Evolutionary conservation across 2,113 vertebrate species (phyloP).

Genomic region (Tychaedon coryphoeus): DNA sequence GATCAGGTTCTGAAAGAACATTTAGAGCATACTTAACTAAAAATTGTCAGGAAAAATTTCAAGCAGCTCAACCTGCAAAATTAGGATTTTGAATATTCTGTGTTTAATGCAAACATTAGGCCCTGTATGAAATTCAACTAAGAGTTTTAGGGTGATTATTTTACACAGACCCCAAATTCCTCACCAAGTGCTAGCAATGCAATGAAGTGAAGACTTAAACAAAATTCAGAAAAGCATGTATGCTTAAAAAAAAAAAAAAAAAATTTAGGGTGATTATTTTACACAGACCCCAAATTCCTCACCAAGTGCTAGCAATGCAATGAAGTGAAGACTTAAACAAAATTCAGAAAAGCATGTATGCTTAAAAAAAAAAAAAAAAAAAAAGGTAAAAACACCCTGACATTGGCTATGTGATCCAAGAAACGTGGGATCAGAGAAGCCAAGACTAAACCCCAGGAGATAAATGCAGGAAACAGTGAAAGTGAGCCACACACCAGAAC

Average conservation of each 20-base stretch:
- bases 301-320: neutral
- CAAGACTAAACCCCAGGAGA: neutral
- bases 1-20: neutral
- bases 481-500: neutral
- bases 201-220: neutral
- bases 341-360: neutral
- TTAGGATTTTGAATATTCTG: fast-evolving
- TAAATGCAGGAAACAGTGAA: neutral
- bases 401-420: neutral
- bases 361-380: neutral
- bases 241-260: neutral
- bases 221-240: neutral
- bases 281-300: neutral
- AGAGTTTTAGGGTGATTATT: neutral
- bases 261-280: neutral
- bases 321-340: neutral
- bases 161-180: neutral
- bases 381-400: neutral
- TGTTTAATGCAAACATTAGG: neutral
- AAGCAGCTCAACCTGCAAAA: neutral
- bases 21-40: neutral
- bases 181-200: neutral
- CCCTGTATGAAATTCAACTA: neutral
- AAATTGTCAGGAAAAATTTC: neutral
- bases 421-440: neutral